Evolutionary conservation across 2,113 vertebrate species (phyloP).

Genomic region (Antennarius striatus): DNA sequence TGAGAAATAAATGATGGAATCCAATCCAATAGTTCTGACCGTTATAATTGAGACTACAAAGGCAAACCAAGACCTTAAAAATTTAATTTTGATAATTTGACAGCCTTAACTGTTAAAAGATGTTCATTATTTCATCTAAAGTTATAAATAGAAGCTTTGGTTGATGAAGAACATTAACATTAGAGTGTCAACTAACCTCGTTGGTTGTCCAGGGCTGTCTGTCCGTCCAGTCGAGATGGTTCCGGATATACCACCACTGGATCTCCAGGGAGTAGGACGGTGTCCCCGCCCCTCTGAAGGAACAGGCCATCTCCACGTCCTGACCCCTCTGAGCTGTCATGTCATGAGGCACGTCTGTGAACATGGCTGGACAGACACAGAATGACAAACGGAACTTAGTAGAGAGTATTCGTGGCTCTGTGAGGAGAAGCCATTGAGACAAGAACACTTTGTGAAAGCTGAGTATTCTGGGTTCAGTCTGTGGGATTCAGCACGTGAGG

Average conservation of each 20-base stretch:
- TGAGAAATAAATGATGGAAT: no score
- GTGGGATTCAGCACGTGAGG: no score
- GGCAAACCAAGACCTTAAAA: no score
- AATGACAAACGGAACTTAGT: not conserved
- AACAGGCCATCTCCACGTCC: conserved; percentile 98
- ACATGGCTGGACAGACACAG: conserved; percentile 83
- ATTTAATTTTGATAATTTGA: not conserved
- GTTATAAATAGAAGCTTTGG: not conserved
- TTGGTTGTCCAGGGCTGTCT: conserved; percentile 87
- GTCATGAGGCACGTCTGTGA: conserved; percentile 94
- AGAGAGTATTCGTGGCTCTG: no score
- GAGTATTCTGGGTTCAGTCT: no score
- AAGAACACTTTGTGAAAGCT: not conserved
- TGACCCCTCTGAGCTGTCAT: conserved; percentile 87
- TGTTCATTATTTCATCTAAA: not conserved
- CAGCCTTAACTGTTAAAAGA: not conserved
- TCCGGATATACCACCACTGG: conserved; percentile 98
- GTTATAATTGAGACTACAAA: no score
- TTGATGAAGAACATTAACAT: not conserved
- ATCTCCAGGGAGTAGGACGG: conserved; percentile 95
- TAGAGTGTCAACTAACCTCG: conserved; percentile 74
- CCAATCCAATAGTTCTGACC: no score
- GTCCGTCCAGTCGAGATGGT: conserved; percentile 88
- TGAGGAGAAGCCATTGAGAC: no score
- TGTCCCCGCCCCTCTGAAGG: conserved; percentile 91